phyloP scores from a whole-genome alignment of 2,888 invertebrate species.

The Agrotis puta region DNA sequence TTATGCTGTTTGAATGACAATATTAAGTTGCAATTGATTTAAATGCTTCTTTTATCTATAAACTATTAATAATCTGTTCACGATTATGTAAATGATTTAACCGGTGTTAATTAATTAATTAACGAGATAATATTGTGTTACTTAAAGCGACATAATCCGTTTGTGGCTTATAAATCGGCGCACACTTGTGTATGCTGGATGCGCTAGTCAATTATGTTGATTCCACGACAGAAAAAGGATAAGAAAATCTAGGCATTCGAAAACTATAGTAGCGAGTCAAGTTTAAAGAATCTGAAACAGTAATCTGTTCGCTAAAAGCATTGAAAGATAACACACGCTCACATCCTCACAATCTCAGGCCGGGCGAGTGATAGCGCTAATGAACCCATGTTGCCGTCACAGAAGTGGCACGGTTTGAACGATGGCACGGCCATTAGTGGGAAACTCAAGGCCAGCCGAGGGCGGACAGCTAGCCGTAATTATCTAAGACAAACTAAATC shows the following conservation, averaged over 20 bases:
- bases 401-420: conserved; percentile 84
- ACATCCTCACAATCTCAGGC: conserved; percentile 80
- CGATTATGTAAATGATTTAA: conserved; percentile 63
- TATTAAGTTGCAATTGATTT: conserved; percentile 67
- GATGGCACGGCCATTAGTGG: conserved; percentile 83
- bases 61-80: conserved; percentile 58
- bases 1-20: conserved; percentile 62
- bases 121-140: conserved; percentile 62
- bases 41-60: conserved; percentile 56
- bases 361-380: conserved; percentile 86
- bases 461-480: conserved; percentile 85
- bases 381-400: conserved; percentile 89
- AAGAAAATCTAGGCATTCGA: conserved; percentile 74
- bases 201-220: conserved; percentile 51
- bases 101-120: conserved; percentile 61
- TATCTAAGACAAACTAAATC: conserved; percentile 81
- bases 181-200: conserved; percentile 26
- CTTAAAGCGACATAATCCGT: conserved; percentile 43
- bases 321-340: conserved; percentile 82
- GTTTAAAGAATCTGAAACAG: conserved; percentile 75
- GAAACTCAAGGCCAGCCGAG: conserved; percentile 81
- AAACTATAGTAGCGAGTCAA: conserved; percentile 66
- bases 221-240: conserved; percentile 68
- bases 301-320: conserved; percentile 87
- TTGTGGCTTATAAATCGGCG: conserved; percentile 31